phyloP scores from a whole-genome alignment of 2,797 vertebrate species.

The Micromesistius poutassou region DNA sequence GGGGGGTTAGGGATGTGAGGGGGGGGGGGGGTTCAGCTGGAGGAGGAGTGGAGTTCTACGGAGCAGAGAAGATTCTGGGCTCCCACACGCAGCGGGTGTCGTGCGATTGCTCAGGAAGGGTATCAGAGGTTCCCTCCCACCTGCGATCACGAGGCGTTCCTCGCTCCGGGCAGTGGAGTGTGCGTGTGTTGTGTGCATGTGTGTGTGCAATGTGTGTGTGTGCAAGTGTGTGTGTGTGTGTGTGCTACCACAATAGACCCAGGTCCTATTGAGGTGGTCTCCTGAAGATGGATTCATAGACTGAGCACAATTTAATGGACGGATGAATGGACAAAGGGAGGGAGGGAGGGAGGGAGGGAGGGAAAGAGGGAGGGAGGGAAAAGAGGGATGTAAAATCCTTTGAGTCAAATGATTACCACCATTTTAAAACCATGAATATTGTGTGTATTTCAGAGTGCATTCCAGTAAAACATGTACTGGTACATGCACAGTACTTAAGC shows the following conservation, averaged over 20 bases:
- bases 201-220: conserved; percentile 20
- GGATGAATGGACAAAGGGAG: background rate
- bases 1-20: too few species aligned
- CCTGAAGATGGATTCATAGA: background rate
- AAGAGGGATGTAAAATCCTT: background rate
- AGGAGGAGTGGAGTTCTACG: background rate
- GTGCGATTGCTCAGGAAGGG: background rate
- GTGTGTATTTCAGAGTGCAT: background rate
- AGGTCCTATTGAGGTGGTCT: background rate
- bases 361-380: too few species aligned
- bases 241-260: background rate
- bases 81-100: background rate
- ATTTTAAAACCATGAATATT: background rate
- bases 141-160: background rate
- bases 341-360: too few species aligned
- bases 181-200: conserved; percentile 11
- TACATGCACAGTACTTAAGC: background rate
- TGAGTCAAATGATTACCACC: background rate
- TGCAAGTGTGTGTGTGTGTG: conserved; percentile 1
- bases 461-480: background rate
- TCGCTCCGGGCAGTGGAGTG: background rate
- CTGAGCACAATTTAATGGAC: background rate
- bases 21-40: too few species aligned
- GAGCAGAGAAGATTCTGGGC: background rate
- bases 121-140: background rate